Conservation (phyloP, 2,797 vertebrate species). For the Gallinago solitaria region DNA sequence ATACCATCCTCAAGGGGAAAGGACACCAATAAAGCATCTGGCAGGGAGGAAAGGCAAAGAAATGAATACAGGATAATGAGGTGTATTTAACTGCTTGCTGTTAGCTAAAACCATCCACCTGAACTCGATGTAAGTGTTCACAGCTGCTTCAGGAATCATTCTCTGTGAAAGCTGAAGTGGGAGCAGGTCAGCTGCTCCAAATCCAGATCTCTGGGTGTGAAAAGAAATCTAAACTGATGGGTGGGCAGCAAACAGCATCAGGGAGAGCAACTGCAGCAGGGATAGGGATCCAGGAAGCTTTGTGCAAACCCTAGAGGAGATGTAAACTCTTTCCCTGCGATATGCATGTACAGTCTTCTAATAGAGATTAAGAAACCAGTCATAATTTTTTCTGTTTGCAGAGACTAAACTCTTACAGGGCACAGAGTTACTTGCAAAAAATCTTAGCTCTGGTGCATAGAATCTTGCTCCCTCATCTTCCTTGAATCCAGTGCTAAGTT, state of each 20-base stretch:
- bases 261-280: not conserved
- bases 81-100: not conserved
- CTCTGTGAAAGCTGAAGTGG: not conserved
- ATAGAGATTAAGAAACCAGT: not conserved
- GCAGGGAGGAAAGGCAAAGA: not conserved
- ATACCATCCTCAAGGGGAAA: not conserved
- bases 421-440: not conserved
- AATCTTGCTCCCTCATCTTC: not conserved
- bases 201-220: not conserved
- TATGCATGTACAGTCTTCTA: not conserved
- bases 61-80: not conserved
- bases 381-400: not conserved
- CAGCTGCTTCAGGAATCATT: not conserved
- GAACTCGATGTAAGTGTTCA: not conserved
- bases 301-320: not conserved
- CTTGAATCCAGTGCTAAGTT: not conserved
- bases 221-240: not conserved
- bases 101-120: not conserved
- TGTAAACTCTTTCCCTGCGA: not conserved
- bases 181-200: conserved; percentile 5
- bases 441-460: not conserved
- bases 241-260: not conserved
- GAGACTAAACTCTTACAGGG: not conserved
- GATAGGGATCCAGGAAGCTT: not conserved
- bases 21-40: not conserved